Evolutionary conservation across 2,113 vertebrate species (phyloP).

Genomic region (Nyctereutes procyonoides): DNA sequence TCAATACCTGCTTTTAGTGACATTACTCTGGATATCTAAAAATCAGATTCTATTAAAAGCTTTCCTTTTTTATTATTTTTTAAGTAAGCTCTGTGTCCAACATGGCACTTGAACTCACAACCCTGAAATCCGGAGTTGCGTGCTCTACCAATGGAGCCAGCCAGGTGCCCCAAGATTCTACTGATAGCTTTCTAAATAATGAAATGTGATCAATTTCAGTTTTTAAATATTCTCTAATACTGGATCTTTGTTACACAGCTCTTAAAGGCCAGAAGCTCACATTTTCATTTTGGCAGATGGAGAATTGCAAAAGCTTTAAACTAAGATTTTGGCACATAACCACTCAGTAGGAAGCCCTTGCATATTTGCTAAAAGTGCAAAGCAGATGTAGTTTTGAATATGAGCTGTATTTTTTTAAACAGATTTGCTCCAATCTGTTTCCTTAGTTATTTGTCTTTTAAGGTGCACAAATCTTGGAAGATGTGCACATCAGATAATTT

Average conservation of each 20-base stretch:
- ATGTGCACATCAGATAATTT: background rate
- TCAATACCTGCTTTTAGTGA: constrained; percentile 11
- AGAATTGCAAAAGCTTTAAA: background rate
- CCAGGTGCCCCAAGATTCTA: background rate
- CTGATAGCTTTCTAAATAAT: constrained; percentile 34
- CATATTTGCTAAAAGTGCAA: constrained; percentile 26
- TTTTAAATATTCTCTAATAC: background rate
- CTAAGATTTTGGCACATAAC: background rate
- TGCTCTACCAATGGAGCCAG: background rate
- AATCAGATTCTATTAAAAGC: background rate
- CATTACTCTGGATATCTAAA: constrained; percentile 33
- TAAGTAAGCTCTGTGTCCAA: background rate
- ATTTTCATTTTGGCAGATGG: constrained; percentile 47
- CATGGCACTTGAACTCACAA: background rate
- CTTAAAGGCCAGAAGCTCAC: background rate
- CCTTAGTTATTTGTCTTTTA: constrained; percentile 1
- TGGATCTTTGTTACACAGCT: background rate
- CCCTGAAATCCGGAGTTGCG: background rate
- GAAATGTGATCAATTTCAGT: background rate
- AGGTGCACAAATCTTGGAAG: background rate
- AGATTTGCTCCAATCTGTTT: constrained; percentile 32
- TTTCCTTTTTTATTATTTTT: background rate
- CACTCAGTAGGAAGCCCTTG: background rate
- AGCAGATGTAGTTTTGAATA: constrained; percentile 40
- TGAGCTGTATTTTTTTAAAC: constrained; percentile 16